Evolutionary conservation across 2,797 vertebrate genomes (phyloP).

Genomic region (Agapornis canus): DNA sequence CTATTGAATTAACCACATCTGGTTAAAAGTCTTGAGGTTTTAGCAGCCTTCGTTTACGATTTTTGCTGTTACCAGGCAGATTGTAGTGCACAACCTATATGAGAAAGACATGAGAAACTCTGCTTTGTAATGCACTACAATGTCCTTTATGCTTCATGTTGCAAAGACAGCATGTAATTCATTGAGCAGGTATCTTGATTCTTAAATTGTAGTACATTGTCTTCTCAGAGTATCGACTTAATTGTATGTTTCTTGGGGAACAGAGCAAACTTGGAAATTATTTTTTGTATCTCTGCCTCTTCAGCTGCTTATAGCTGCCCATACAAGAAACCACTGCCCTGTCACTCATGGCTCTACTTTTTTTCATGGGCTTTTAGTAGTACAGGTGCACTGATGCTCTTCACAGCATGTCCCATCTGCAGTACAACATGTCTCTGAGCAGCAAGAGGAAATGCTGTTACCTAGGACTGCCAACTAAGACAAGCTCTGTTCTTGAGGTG

Average conservation of each 20-base stretch:
- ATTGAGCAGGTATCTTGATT: neutral
- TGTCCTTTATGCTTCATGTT: neutral
- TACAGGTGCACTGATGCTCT: neutral
- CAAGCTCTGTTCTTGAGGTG: neutral
- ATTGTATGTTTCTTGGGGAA: neutral
- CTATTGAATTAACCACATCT: neutral
- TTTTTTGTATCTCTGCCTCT: neutral
- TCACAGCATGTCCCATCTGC: neutral
- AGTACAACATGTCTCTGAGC: neutral
- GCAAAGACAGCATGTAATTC: neutral
- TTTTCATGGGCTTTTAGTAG: neutral
- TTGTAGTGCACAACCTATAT: fast-evolving
- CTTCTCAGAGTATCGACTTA: neutral
- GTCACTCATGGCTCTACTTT: neutral
- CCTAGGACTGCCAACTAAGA: neutral
- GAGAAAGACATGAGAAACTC: neutral
- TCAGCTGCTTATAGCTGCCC: neutral
- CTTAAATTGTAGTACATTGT: neutral
- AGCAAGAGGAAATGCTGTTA: neutral
- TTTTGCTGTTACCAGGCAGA: neutral
- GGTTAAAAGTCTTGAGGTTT: neutral
- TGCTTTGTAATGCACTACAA: fast-evolving
- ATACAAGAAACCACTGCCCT: neutral
- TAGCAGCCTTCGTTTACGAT: neutral
- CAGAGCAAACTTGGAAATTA: neutral